Evolutionary conservation across 2,797 vertebrate species (phyloP).

Genomic region (Limnodromus scolopaceus): DNA sequence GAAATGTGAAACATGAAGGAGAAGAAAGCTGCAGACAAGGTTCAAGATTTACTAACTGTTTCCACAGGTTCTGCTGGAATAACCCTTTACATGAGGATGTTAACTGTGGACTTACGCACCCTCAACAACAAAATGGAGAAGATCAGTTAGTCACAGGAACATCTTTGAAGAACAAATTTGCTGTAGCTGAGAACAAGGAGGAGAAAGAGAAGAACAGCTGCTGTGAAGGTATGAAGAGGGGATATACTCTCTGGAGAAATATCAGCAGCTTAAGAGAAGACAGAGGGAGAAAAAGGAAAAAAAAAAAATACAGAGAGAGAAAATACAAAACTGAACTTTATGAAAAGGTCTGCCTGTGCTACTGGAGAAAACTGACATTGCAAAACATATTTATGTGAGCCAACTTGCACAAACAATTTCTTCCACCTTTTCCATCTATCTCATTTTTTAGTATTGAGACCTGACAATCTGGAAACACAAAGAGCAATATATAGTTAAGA

Average conservation of each 20-base stretch:
- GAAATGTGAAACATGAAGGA: neutral
- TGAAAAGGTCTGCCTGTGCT: neutral
- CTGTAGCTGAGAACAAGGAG: neutral
- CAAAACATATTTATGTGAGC: neutral
- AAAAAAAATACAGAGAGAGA: neutral
- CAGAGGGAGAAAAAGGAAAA: neutral
- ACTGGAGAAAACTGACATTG: neutral
- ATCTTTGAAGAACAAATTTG: neutral
- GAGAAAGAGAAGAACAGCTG: neutral
- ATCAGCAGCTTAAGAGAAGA: neutral
- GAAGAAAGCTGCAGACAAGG: neutral
- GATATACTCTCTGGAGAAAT: neutral
- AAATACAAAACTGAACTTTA: neutral
- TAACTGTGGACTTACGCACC: neutral
- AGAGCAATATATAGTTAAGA: neutral
- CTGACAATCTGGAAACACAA: neutral
- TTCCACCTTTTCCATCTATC: neutral
- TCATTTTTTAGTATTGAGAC: neutral
- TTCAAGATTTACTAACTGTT: neutral
- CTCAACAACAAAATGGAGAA: neutral
- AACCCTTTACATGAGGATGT: neutral
- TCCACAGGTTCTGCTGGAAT: neutral
- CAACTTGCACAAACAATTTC: neutral
- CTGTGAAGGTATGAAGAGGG: neutral
- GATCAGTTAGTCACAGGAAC: neutral